phyloP scores from a whole-genome alignment of 2,888 invertebrate species.

The Hedychridium roseum region DNA sequence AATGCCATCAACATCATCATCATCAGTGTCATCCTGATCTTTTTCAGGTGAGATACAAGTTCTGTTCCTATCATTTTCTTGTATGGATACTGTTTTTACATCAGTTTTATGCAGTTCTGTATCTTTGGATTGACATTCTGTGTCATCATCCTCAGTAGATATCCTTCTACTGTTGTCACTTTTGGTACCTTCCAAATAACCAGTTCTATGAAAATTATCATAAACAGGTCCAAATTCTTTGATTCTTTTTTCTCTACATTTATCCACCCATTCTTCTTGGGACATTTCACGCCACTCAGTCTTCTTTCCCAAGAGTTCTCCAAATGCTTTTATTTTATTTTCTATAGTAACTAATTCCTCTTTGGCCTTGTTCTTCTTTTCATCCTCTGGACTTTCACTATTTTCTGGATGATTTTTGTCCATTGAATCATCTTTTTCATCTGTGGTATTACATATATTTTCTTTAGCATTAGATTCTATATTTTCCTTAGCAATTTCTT shows the following conservation, averaged over 20 bases:
- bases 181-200: constrained; percentile 19
- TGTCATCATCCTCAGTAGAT: constrained; percentile 5
- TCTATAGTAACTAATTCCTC: constrained; percentile 47
- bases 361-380: constrained; percentile 28
- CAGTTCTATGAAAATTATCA: constrained; percentile 44
- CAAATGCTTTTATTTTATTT: constrained; percentile 55
- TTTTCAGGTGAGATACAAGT: constrained; percentile 5
- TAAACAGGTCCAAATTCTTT: constrained; percentile 80
- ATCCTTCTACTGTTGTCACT: constrained; percentile 1
- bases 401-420: background rate
- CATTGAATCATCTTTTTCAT: background rate
- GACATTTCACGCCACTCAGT: constrained; percentile 71
- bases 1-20: too few relatives aligned
- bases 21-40: constrained; percentile 1
- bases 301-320: constrained; percentile 60
- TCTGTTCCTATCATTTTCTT: too few relatives aligned
- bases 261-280: constrained; percentile 81
- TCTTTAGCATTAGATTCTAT: constrained; percentile 35
- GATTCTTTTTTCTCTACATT: constrained; percentile 75
- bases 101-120: constrained; percentile 3
- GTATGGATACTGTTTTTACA: constrained; percentile 12
- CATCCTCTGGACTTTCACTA: constrained; percentile 7
- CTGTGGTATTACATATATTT: constrained; percentile 9
- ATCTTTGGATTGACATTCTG: background rate
- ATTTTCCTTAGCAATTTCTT: constrained; percentile 43